A percentile compares a stretch with the other conserved stretches of the same genome.
These are phyloP conservation scores for Laupala kohalensis DNA, from an alignment of 1,140 invertebrate species.

Conservation along the genomic window DNA sequence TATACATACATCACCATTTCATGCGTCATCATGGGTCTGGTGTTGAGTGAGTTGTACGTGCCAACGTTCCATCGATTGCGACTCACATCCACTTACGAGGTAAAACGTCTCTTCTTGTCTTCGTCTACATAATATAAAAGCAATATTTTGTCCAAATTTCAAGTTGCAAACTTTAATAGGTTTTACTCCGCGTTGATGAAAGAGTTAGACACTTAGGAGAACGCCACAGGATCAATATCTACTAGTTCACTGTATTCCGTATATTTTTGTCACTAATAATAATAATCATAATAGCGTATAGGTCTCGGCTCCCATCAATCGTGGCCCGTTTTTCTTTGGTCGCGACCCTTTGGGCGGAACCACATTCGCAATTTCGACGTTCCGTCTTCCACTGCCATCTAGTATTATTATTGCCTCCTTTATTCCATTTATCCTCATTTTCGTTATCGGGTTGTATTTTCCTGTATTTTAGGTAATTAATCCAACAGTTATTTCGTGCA, in stretches of 20 bases:
- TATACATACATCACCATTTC: conserved; percentile 51
- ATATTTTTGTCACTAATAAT: neutral
- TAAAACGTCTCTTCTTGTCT: conserved; percentile 23
- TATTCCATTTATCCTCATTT: too few relatives aligned
- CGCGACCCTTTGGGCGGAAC: too few relatives aligned
- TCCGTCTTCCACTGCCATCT: too few relatives aligned
- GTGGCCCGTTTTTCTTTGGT: too few relatives aligned
- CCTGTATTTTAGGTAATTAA: too few relatives aligned
- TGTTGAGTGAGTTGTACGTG: conserved; percentile 25
- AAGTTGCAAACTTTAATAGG: too few relatives aligned
- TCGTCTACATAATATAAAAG: neutral
- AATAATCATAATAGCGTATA: too few relatives aligned
- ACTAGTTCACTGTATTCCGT: neutral
- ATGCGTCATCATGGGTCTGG: conserved; percentile 49
- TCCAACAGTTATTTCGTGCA: too few relatives aligned
- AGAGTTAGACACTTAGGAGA: neutral
- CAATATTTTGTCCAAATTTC: neutral
- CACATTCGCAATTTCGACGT: too few relatives aligned
- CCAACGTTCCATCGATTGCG: conserved; percentile 67
- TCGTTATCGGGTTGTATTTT: too few relatives aligned
- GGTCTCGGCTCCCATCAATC: too few relatives aligned
- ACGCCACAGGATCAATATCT: neutral
- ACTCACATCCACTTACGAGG: conserved; percentile 72
- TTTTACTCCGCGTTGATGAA: neutral
- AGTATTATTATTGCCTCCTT: too few relatives aligned